Percentiles rank a stretch among this genome's conserved stretches.
Evolutionary conservation across 2,797 vertebrate species (phyloP).

Genomic region (Oreochromis mossambicus): DNA sequence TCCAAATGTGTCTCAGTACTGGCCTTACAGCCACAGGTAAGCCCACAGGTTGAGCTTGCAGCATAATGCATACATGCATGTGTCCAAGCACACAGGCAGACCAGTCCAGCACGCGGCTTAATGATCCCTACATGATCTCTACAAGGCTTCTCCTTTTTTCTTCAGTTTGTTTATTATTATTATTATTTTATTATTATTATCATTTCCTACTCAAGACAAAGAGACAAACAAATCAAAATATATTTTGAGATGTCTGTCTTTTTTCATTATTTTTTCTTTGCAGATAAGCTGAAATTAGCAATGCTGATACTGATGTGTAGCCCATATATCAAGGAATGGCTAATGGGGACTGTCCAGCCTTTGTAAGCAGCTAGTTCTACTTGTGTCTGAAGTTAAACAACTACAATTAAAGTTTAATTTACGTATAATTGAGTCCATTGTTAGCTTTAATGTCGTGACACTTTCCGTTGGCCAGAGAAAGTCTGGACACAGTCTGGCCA

Average conservation of each 20-base stretch:
- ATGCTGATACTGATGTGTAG: not conserved
- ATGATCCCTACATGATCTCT: not conserved
- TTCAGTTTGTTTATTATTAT: not conserved
- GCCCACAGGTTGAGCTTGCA: not conserved
- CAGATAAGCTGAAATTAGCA: not conserved
- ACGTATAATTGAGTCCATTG: not conserved
- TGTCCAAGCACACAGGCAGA: not conserved
- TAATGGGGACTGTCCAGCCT: not conserved
- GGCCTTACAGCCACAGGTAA: slow-evolving; percentile 11
- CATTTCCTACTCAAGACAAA: not conserved
- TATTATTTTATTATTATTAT: too few species aligned
- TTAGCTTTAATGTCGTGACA: not conserved
- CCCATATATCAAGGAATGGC: not conserved
- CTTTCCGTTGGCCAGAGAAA: not conserved
- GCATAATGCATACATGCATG: not conserved
- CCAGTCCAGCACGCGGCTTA: not conserved
- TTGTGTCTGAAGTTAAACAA: not conserved
- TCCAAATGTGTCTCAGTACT: not conserved
- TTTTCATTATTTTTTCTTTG: not conserved
- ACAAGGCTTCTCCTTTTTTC: not conserved
- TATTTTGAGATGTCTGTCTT: not conserved
- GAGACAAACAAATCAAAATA: not conserved
- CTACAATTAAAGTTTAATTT: not conserved
- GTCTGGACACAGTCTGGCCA: not conserved
- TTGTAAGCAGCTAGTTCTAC: not conserved